These are phyloP conservation scores for Trematocara variabile DNA, from an alignment of 2,113 vertebrate genomes.

Conservation along the genomic window DNA sequence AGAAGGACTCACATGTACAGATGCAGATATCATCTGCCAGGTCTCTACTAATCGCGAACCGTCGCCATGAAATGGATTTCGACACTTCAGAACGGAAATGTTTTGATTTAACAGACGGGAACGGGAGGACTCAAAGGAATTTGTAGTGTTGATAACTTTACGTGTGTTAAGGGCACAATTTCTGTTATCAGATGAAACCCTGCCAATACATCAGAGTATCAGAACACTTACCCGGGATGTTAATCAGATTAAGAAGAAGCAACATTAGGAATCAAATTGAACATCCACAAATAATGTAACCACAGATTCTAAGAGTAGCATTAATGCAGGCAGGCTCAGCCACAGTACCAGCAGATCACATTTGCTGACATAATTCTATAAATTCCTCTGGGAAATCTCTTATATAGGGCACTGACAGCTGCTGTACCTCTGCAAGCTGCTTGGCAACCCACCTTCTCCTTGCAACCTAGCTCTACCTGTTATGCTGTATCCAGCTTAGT, in stretches of 20 bases:
- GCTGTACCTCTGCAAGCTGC: neutral
- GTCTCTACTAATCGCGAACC: neutral
- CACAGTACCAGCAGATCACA: neutral
- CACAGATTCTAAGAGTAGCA: neutral
- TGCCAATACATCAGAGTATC: neutral
- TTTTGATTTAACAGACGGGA: neutral
- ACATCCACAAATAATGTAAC: neutral
- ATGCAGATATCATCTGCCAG: neutral
- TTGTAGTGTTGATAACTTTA: neutral
- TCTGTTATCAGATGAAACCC: neutral
- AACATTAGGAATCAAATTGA: neutral
- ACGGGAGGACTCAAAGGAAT: neutral
- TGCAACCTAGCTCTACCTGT: neutral
- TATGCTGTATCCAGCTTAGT: neutral
- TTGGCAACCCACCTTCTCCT: neutral
- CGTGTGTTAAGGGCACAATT: neutral
- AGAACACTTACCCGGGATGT: neutral
- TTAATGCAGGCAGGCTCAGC: neutral
- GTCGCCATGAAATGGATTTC: neutral
- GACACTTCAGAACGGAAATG: neutral
- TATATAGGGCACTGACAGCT: neutral
- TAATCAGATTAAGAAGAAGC: neutral
- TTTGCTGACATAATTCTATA: neutral
- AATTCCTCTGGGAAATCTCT: neutral
- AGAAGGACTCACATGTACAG: neutral